Evolutionary conservation across 2,888 invertebrate species (phyloP).

Genomic region (Pristionchus exspectatus): DNA sequence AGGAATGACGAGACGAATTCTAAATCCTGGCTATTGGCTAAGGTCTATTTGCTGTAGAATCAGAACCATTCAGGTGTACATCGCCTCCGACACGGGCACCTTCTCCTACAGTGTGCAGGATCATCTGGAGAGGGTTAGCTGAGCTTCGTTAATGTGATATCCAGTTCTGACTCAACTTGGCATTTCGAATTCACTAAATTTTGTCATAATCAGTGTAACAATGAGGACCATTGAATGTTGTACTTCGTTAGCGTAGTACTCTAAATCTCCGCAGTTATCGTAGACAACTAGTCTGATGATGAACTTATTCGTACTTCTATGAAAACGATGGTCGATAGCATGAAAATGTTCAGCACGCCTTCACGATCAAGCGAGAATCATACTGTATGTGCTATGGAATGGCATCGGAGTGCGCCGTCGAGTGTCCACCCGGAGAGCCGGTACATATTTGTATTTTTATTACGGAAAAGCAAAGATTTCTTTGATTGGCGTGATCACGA

Average conservation of each 20-base stretch:
- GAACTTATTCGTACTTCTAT: too few species aligned
- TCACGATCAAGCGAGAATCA: not conserved
- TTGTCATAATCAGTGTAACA: not conserved
- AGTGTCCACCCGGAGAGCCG: not conserved
- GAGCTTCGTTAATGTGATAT: too few species aligned
- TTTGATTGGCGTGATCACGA: not conserved
- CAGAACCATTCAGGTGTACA: not conserved
- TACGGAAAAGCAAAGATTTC: not conserved
- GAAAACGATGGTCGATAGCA: too few species aligned
- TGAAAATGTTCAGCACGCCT: not conserved
- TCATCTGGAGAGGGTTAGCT: slow-evolving; percentile 5
- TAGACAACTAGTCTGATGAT: too few species aligned
- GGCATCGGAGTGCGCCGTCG: not conserved
- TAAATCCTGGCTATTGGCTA: not conserved
- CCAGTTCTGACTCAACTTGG: too few species aligned
- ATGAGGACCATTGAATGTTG: too few species aligned
- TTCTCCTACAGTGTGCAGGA: slow-evolving; percentile 16
- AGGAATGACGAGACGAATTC: not conserved
- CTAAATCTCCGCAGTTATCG: too few species aligned
- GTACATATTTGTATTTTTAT: not conserved
- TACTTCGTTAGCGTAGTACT: too few species aligned
- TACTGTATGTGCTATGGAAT: slow-evolving; percentile 24
- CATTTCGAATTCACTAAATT: not conserved
- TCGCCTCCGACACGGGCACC: not conserved
- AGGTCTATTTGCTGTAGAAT: not conserved